phyloP scores from a whole-genome alignment of 2,797 vertebrate species.

The Parauchenoglanis punctatus region DNA sequence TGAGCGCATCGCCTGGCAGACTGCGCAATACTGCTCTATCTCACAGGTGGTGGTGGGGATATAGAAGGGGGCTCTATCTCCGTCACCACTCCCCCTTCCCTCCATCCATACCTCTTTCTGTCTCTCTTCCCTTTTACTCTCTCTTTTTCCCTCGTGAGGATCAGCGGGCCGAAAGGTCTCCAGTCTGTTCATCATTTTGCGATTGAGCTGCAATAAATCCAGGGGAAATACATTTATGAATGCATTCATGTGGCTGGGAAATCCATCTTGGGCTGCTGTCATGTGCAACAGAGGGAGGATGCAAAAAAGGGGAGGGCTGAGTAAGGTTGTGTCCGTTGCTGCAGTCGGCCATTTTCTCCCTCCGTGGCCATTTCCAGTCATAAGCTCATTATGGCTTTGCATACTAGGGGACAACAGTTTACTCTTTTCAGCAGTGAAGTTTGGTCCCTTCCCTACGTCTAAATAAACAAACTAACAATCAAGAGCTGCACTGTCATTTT shows the following conservation, averaged over 20 bases:
- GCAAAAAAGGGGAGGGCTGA: neutral
- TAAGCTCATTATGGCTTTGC: neutral
- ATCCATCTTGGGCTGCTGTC: conserved; percentile 49
- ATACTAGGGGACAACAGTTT: neutral
- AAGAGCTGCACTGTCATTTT: neutral
- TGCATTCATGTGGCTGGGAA: conserved; percentile 53
- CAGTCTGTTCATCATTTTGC: conserved; percentile 52
- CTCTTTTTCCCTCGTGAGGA: conserved; percentile 42
- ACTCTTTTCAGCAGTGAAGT: neutral
- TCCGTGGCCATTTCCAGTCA: conserved; percentile 12
- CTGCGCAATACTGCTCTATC: conserved; percentile 57
- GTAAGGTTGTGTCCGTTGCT: neutral
- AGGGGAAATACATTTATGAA: conserved; percentile 56
- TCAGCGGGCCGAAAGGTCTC: conserved; percentile 44
- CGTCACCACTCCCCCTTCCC: conserved; percentile 42
- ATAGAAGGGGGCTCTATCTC: conserved; percentile 49
- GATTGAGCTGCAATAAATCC: conserved; percentile 58
- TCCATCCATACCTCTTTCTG: conserved; percentile 5
- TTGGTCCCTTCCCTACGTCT: too few relatives aligned
- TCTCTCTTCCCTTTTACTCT: conserved; percentile 12
- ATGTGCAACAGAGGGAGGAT: conserved; percentile 31
- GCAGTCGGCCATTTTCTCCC: conserved; percentile 35
- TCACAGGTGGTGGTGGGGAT: conserved; percentile 48
- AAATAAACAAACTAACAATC: too few relatives aligned
- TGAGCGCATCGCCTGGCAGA: conserved; percentile 53